Conservation (phyloP, 2,113 vertebrate species). For the Martes martes region DNA sequence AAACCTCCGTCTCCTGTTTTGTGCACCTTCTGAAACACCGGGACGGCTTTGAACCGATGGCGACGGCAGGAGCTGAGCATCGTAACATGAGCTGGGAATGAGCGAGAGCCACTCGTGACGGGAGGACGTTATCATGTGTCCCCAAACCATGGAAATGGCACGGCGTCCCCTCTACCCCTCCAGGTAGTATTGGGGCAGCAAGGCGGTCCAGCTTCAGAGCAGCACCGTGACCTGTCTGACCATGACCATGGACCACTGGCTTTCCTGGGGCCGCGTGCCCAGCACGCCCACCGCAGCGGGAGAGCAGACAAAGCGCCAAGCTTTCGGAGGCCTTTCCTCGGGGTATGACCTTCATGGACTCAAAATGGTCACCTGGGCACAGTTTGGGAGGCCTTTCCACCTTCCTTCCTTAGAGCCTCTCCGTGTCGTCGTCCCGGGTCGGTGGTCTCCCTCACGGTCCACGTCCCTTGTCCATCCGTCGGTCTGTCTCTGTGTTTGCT, state of each 20-base stretch:
- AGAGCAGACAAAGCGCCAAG: not conserved
- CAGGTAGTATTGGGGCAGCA: not conserved
- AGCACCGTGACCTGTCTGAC: accelerated
- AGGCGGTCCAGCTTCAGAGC: not conserved
- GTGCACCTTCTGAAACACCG: not conserved
- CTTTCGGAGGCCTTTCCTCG: not conserved
- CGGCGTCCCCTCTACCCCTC: accelerated
- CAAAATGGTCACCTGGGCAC: not conserved
- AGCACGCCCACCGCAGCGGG: accelerated
- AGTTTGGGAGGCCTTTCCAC: not conserved
- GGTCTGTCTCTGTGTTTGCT: not conserved
- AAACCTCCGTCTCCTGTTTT: not conserved
- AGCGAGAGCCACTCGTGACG: not conserved
- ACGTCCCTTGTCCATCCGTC: not conserved
- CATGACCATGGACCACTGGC: not conserved
- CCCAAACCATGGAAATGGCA: not conserved
- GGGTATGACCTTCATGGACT: not conserved
- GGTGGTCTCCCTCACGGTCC: not conserved
- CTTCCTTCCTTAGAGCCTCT: not conserved
- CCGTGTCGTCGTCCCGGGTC: accelerated
- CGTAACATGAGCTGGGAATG: not conserved
- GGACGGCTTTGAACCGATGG: accelerated
- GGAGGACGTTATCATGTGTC: not conserved
- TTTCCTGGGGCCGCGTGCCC: too few relatives aligned
- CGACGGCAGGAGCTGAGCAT: not conserved